Evolutionary conservation across 2,888 invertebrate species (phyloP), one percentile per base, ranked within the genome.

Genomic region (Gortyna flavago): DNA sequence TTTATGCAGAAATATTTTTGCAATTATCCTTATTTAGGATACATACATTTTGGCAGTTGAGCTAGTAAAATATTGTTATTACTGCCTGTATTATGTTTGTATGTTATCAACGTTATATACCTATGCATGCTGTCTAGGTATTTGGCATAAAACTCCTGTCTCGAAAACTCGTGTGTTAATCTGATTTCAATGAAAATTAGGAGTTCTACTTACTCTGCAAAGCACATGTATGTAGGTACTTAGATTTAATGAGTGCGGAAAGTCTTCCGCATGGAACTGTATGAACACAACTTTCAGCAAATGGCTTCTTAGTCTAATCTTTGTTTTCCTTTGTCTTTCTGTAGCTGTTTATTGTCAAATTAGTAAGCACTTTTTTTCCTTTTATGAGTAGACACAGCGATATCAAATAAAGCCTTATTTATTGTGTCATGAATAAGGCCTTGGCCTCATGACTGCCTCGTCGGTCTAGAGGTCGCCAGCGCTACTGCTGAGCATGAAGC

Each of bases 321-420:
- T 81, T n/a, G 3, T 51, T 21, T 75, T 62, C 13, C 25, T 62
- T 35, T 25, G 48, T 7, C 11, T 38, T 51, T 48, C 41, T 75
- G 82, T 75, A 51, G 11, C 75, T 25, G 29, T 77, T 62, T 25
- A 44, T 62, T 77, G 61, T 77, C 51, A 35, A 82, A 44, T 75
- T 51, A 75, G 41, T 4, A 11, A n/a, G 29, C 48, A 13, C 6
- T 9, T 77, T 32, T 51, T 61, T 41, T 48, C 16, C 41, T 57
- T 1, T 35, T n/a, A 69, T 51, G 18, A 41, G n/a, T 11, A n/a
- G 18, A 38, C 73, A 41, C 16, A 81, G 38, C 18, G 1, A 59
- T 21, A 73, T 72, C 21, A 38, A 81, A 81, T 81, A n/a, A 73
- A 41, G 32, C 48, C 0, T 41, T 57, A 44, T 57, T 54, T 65